phyloP scores from a whole-genome alignment of 2,113 vertebrate species.

The Zeus faber region DNA sequence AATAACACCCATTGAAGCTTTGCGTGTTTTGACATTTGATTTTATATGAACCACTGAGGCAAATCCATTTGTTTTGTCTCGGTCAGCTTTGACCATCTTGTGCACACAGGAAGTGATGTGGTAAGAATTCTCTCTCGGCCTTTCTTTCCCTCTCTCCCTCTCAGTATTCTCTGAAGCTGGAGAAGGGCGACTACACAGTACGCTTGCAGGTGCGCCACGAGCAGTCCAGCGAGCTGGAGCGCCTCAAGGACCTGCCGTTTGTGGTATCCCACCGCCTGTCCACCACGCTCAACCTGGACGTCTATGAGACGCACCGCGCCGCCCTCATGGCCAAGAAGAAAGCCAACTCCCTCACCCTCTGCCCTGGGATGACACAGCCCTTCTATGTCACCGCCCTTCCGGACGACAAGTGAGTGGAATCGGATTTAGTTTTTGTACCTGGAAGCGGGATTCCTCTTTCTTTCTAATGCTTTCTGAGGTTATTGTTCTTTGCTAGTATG shows the following conservation, averaged over 20 bases:
- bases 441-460: no score
- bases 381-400: constrained; percentile 92
- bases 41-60: no score
- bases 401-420: constrained; percentile 99
- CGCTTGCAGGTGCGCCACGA: constrained; percentile 96
- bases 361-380: constrained; percentile 85
- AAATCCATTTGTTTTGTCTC: no score
- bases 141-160: constrained; percentile 39
- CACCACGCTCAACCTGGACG: constrained; percentile 87
- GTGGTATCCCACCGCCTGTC: constrained; percentile 93
- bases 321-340: constrained; percentile 96
- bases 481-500: no score
- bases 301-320: constrained; percentile 90
- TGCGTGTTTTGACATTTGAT: no score
- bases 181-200: constrained; percentile 96
- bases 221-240: constrained; percentile 91
- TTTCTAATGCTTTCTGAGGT: no score
- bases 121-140: no score
- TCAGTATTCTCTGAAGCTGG: constrained; percentile 96
- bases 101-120: no score
- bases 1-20: no score
- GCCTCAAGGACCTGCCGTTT: constrained; percentile 94
- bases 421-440: no score
- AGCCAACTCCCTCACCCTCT: constrained; percentile 85
- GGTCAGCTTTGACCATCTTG: no score